Evolutionary conservation across 2,888 invertebrate species (phyloP).

Genomic region (Trichopoda pennipes): DNA sequence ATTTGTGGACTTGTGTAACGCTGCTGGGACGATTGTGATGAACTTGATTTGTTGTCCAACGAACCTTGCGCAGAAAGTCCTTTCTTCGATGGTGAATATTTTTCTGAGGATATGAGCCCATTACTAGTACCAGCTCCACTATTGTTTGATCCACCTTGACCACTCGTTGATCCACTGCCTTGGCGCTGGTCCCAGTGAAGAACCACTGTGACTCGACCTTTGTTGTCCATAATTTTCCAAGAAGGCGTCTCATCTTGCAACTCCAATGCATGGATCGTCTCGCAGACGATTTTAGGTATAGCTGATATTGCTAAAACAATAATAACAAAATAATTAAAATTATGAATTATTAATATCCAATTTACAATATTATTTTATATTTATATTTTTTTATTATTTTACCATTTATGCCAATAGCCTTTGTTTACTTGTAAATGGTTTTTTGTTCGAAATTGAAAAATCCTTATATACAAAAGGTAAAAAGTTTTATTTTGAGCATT

Average conservation of each 20-base stretch:
- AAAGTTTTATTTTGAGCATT: no score
- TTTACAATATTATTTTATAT: background rate
- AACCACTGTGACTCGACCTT: slow-evolving; percentile 97
- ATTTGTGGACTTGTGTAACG: slow-evolving; percentile 90
- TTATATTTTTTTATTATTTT: no score
- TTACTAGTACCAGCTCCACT: slow-evolving; percentile 78
- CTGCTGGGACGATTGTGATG: slow-evolving; percentile 80
- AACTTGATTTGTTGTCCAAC: slow-evolving; percentile 84
- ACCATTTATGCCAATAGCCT: no score
- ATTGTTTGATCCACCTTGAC: slow-evolving; percentile 78
- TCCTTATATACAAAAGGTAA: no score
- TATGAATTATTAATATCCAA: background rate
- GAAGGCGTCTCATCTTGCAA: slow-evolving; percentile 97
- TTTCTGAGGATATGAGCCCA: slow-evolving; percentile 78
- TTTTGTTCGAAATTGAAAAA: no score
- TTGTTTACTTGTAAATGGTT: no score
- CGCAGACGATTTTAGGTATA: slow-evolving; percentile 98
- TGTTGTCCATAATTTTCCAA: slow-evolving; percentile 99
- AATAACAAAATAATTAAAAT: slow-evolving; percentile 72
- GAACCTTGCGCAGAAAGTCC: slow-evolving; percentile 84
- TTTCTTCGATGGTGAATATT: slow-evolving; percentile 81
- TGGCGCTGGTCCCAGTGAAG: slow-evolving; percentile 97
- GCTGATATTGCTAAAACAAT: slow-evolving; percentile 90
- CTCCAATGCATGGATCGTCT: slow-evolving; percentile 96
- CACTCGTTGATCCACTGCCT: slow-evolving; percentile 82